Percentiles rank a stretch among this genome's conserved stretches.
Conservation (phyloP, 2,797 vertebrate species). For the Pempheris klunzingeri region DNA sequence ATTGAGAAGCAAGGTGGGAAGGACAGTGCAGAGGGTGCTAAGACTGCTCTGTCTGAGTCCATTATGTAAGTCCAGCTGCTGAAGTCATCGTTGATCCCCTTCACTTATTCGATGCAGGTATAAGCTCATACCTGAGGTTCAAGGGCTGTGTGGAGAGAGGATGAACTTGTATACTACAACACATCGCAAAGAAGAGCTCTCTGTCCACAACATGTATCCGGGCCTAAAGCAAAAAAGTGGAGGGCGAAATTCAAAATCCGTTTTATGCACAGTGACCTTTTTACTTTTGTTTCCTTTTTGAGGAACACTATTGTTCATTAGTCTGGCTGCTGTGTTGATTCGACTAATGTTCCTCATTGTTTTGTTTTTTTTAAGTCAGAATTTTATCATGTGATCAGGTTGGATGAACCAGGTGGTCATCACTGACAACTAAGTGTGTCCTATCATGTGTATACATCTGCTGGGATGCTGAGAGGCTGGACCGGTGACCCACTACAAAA, state of each 20-base stretch:
- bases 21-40: not conserved
- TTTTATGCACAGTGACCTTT: not conserved
- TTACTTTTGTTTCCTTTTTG: conserved; percentile 14
- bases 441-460: not conserved
- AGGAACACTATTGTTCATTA: conserved; percentile 14
- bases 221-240: not conserved
- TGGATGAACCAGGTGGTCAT: not conserved
- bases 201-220: not conserved
- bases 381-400: conserved; percentile 17
- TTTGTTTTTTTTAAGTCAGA: conserved; percentile 44
- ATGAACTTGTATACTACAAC: conserved; percentile 13
- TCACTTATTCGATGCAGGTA: conserved; percentile 31
- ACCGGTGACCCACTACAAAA: not conserved
- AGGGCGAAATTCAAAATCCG: not conserved
- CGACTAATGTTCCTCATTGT: not conserved
- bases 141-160: conserved; percentile 18
- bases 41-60: conserved; percentile 69
- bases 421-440: not conserved
- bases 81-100: not conserved
- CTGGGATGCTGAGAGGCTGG: not conserved
- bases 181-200: conserved; percentile 21
- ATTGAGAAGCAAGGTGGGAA: conserved; percentile 65
- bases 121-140: conserved; percentile 10
- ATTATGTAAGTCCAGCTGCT: conserved; percentile 81
- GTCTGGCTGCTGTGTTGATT: not conserved